Percentiles rank a stretch among this genome's conserved stretches.
These are phyloP conservation scores for Platanista minor DNA, from an alignment of 2,113 vertebrate species.

Conservation along the genomic window DNA sequence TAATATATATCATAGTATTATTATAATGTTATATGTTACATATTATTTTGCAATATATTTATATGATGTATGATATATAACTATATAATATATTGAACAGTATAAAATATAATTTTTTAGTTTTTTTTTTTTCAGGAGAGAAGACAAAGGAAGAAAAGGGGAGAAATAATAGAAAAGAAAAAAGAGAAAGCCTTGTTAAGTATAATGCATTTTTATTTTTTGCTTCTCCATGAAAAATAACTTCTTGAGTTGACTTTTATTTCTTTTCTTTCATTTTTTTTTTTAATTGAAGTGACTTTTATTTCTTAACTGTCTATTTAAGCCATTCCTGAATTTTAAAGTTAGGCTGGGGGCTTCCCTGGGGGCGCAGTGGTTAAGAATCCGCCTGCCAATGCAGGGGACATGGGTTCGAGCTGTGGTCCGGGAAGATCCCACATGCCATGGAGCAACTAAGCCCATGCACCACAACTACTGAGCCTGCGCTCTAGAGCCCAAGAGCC, in stretches of 20 bases:
- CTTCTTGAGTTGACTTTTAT: not conserved
- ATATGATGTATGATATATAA: no score
- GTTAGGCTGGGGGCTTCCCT: not conserved
- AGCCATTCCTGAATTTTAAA: not conserved
- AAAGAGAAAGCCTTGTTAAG: not conserved
- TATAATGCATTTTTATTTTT: not conserved
- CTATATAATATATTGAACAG: no score
- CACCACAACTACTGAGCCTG: no score
- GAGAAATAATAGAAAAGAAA: not conserved
- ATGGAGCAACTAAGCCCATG: no score
- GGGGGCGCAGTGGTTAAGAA: no score
- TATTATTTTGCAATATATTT: not conserved
- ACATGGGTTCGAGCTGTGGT: no score
- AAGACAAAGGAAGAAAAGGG: not conserved
- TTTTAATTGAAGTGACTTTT: not conserved
- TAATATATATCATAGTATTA: not conserved
- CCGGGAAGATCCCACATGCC: no score
- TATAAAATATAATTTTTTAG: not conserved
- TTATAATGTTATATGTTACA: not conserved
- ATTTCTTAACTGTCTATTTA: not conserved
- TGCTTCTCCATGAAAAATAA: not conserved
- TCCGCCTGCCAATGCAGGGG: no score
- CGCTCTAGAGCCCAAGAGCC: no score
- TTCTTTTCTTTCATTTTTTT: not conserved
- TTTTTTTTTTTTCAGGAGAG: not conserved